Conservation (phyloP, 1,140 invertebrate species). For the Lerema accius region DNA sequence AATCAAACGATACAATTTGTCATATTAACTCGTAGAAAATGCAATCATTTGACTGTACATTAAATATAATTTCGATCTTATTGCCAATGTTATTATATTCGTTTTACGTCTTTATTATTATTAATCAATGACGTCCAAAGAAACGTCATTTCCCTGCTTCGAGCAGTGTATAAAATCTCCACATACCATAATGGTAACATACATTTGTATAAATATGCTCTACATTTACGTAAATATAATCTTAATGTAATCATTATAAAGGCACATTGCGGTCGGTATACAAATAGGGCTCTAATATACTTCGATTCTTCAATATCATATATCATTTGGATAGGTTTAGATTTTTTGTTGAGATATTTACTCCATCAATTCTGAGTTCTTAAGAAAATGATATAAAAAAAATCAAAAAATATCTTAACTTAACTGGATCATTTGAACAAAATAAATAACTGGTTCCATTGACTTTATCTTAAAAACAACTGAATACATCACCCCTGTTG, state of each 20-base stretch:
- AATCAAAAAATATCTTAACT: background rate
- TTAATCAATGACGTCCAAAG: constrained; percentile 14
- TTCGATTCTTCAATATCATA: constrained; percentile 5
- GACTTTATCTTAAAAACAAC: too few relatives aligned
- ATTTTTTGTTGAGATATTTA: background rate
- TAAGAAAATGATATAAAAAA: too few relatives aligned
- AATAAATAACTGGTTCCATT: background rate
- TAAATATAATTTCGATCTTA: constrained; percentile 13
- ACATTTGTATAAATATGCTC: constrained; percentile 26
- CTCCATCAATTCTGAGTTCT: background rate
- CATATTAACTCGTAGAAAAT: constrained; percentile 20
- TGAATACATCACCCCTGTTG: too few relatives aligned
- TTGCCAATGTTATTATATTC: constrained; percentile 15
- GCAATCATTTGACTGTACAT: constrained; percentile 18
- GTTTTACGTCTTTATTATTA: constrained; percentile 1
- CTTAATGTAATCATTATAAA: constrained; percentile 29
- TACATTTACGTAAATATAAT: constrained; percentile 24
- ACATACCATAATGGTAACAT: constrained; percentile 29
- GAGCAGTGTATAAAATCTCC: constrained; percentile 6
- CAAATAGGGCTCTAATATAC: constrained; percentile 19
- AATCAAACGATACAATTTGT: constrained; percentile 12
- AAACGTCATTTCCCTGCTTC: constrained; percentile 6
- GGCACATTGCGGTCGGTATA: constrained; percentile 17
- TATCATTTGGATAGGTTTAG: constrained; percentile 8
- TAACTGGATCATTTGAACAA: background rate